These are phyloP conservation scores for Florisuga fusca DNA, from an alignment of 2,797 vertebrate species.

Conservation along the genomic window DNA sequence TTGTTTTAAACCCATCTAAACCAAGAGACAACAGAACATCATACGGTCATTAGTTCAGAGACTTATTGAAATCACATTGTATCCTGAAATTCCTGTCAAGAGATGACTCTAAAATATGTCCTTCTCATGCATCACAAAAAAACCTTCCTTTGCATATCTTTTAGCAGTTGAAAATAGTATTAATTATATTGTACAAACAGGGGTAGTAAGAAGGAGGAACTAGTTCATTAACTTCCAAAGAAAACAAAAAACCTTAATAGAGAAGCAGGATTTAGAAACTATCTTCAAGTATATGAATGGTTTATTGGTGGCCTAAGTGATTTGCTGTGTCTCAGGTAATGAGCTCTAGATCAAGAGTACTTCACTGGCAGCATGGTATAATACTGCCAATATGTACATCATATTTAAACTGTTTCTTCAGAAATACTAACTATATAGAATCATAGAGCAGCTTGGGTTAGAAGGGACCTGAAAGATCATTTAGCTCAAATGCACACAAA, in stretches of 20 bases:
- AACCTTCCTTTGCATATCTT: background rate
- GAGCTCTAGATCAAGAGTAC: background rate
- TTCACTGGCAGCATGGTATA: background rate
- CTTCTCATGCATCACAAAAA: background rate
- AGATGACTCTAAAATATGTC: background rate
- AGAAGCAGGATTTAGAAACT: background rate
- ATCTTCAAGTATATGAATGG: background rate
- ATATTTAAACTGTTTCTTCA: too few species aligned
- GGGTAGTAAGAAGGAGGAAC: background rate
- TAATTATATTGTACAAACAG: background rate
- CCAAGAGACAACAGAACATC: background rate
- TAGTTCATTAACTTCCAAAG: background rate
- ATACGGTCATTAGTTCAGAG: background rate
- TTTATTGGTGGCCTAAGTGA: background rate
- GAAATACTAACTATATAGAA: background rate
- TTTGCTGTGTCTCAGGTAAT: background rate
- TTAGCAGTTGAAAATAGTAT: background rate
- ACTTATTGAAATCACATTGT: background rate
- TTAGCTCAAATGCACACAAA: background rate
- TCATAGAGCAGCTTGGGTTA: too few species aligned
- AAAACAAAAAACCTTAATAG: background rate
- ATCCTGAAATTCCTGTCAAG: background rate
- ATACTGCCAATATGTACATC: background rate
- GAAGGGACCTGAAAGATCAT: too few species aligned
- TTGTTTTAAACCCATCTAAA: background rate